A percentile compares a stretch with the other conserved stretches of the same genome.
phyloP scores from a whole-genome alignment of 2,888 invertebrate genomes.

The Harmothoe impar region DNA sequence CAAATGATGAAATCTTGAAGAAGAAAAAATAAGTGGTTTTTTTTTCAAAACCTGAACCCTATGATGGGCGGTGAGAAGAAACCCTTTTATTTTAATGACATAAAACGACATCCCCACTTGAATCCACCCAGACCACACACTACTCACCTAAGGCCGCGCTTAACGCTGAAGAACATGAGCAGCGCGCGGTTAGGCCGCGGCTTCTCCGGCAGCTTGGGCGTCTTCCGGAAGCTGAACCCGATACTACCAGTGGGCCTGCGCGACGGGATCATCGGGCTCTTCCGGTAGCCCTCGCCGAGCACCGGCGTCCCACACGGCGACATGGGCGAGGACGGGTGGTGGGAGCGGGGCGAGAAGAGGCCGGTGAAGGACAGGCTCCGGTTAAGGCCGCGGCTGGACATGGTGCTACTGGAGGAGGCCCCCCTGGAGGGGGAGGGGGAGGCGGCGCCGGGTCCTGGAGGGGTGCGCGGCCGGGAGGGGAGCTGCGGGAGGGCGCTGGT shows the following conservation, averaged over 20 bases:
- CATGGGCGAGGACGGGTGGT: conserved; percentile 66
- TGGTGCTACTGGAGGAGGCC: neutral
- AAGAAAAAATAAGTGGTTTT: too few relatives aligned
- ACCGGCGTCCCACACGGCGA: conserved; percentile 73
- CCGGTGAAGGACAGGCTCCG: conserved; percentile 79
- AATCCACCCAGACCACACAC: neutral
- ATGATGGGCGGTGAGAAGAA: too few relatives aligned
- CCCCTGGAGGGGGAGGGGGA: neutral
- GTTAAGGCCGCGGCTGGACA: conserved; percentile 56
- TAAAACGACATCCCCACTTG: too few relatives aligned
- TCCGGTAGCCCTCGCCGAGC: conserved; percentile 76
- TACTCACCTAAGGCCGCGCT: conserved; percentile 80
- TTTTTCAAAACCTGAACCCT: too few relatives aligned
- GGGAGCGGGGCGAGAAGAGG: conserved; percentile 70
- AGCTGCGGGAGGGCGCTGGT: conserved; percentile 32
- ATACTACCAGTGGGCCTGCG: conserved; percentile 65
- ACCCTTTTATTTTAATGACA: too few relatives aligned
- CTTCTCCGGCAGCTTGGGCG: conserved; percentile 80
- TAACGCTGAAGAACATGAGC: conserved; percentile 81
- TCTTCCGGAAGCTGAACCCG: conserved; percentile 75
- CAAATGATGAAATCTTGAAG: too few relatives aligned
- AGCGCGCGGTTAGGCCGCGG: conserved; percentile 80
- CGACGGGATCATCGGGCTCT: conserved; percentile 71
- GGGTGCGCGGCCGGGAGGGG: neutral
- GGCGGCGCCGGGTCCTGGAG: neutral